Evolutionary conservation across 2,888 invertebrate species (phyloP).

Genomic region (Osedax frankpressi): DNA sequence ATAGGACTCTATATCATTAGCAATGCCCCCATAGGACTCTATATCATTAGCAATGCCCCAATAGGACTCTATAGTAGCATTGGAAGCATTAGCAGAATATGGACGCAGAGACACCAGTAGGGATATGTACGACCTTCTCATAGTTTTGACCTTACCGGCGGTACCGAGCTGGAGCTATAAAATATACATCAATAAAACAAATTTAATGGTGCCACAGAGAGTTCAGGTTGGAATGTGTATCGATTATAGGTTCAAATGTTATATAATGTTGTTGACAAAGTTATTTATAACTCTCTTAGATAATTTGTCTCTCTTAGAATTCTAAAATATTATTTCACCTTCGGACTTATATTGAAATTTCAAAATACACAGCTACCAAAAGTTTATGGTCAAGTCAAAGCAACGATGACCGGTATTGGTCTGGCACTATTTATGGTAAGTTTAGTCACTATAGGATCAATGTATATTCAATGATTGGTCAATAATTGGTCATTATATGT

Average conservation of each 20-base stretch:
- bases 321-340: too few relatives aligned
- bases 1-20: too few relatives aligned
- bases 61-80: slow-evolving; percentile 71
- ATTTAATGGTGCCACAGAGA: slow-evolving; percentile 35
- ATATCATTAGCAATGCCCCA: not conserved
- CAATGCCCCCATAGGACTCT: too few relatives aligned
- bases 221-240: slow-evolving; percentile 25
- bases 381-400: slow-evolving; percentile 85
- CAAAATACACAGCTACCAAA: slow-evolving; percentile 2
- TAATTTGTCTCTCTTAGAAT: too few relatives aligned
- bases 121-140: slow-evolving; percentile 35
- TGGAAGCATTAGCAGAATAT: slow-evolving; percentile 63
- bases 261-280: too few relatives aligned
- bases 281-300: too few relatives aligned
- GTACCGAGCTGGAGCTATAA: slow-evolving; percentile 33
- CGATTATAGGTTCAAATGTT: too few relatives aligned
- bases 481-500: too few relatives aligned
- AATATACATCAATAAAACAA: slow-evolving; percentile 32
- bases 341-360: too few relatives aligned
- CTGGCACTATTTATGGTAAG: slow-evolving; percentile 69
- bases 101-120: slow-evolving; percentile 37
- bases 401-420: slow-evolving; percentile 82
- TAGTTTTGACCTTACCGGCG: slow-evolving; percentile 40
- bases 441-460: too few relatives aligned
- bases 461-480: too few relatives aligned